These are phyloP conservation scores for Formica exsecta DNA, from an alignment of 1,140 invertebrate species.

Conservation along the genomic window DNA sequence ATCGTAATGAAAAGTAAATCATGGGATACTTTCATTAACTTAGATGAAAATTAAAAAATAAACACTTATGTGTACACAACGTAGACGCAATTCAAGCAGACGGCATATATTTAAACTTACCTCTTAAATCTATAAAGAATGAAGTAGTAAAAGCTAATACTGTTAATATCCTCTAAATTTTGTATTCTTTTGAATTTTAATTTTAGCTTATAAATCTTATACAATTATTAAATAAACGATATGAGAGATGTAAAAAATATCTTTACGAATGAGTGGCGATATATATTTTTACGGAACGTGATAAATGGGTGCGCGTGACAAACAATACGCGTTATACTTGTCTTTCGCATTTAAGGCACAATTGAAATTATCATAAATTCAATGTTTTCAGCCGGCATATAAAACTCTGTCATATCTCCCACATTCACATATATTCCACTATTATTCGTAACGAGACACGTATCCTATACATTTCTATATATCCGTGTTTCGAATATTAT, in stretches of 20 bases:
- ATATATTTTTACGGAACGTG: neutral
- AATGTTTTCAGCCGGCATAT: neutral
- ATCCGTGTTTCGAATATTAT: constrained; percentile 23
- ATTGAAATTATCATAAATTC: neutral
- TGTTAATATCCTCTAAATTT: neutral
- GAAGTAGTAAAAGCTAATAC: neutral
- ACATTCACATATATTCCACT: neutral
- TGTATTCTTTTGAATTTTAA: neutral
- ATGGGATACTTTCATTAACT: constrained; percentile 3
- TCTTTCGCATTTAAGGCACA: constrained; percentile 2
- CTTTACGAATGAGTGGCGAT: neutral
- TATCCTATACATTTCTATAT: neutral
- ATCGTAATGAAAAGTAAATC: constrained; percentile 11
- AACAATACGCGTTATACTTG: neutral
- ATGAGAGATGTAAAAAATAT: neutral
- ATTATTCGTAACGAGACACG: constrained; percentile 12
- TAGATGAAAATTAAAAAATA: constrained; percentile 3
- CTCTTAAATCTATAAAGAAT: neutral
- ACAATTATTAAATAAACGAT: neutral
- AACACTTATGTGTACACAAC: neutral
- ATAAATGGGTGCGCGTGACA: neutral
- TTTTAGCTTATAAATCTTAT: neutral
- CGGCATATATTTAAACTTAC: neutral
- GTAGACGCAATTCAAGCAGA: neutral
- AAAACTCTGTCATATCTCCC: neutral